Percentiles rank a stretch among this genome's conserved stretches.
phyloP scores from a whole-genome alignment of 2,113 vertebrate genomes.

The Penelope pileata region DNA sequence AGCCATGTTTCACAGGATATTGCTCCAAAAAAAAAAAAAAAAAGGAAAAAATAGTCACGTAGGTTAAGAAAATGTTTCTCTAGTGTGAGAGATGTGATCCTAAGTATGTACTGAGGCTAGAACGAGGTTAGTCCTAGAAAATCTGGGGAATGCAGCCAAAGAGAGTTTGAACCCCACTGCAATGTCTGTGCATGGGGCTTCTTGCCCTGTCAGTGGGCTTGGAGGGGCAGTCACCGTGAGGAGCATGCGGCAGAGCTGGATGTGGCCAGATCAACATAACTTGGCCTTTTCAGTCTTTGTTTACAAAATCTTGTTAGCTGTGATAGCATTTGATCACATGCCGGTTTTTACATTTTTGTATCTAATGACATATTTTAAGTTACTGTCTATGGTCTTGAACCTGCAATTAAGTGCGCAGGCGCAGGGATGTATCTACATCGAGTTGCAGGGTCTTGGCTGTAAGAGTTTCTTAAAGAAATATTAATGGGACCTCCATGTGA shows the following conservation, averaged over 20 bases:
- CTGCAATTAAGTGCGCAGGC: slow-evolving; percentile 33
- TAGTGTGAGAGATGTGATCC: background rate
- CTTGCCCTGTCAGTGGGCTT: background rate
- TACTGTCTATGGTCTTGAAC: slow-evolving; percentile 34
- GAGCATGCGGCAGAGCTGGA: background rate
- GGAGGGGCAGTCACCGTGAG: background rate
- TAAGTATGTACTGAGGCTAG: background rate
- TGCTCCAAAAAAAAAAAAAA: background rate
- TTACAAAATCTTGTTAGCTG: slow-evolving; percentile 74
- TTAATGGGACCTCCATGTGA: slow-evolving; percentile 12
- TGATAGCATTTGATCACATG: slow-evolving; percentile 38
- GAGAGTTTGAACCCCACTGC: background rate
- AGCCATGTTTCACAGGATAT: background rate
- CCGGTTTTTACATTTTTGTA: slow-evolving; percentile 47
- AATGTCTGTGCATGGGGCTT: background rate
- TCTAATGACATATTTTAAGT: slow-evolving; percentile 32
- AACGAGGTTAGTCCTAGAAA: background rate
- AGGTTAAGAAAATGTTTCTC: slow-evolving; percentile 24
- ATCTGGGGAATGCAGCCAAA: background rate
- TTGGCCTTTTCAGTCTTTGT: slow-evolving; percentile 68
- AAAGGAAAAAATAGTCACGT: background rate
- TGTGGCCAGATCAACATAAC: slow-evolving; percentile 29
- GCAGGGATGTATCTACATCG: slow-evolving; percentile 13
- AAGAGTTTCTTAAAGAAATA: slow-evolving; percentile 48
- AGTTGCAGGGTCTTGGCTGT: slow-evolving; percentile 17